phyloP scores from a whole-genome alignment of 2,888 invertebrate genomes.

The Stenodera caucasica region DNA sequence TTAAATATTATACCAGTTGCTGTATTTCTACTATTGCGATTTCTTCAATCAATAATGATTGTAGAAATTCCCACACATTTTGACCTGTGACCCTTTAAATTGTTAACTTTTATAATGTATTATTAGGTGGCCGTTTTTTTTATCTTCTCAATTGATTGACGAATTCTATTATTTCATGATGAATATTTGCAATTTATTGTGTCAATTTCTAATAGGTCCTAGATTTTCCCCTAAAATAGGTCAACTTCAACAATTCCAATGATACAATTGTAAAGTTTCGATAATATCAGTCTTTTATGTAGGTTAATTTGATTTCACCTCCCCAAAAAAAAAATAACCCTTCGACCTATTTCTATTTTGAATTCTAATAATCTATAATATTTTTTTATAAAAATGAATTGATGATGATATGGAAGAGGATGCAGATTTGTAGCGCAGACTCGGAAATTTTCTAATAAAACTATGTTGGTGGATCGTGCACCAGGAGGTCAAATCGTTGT shows the following conservation, averaged over 20 bases:
- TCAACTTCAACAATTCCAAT: neutral
- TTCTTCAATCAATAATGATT: neutral
- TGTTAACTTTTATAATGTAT: neutral
- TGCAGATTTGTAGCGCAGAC: conserved; percentile 27
- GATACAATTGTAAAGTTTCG: no score
- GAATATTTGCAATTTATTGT: no score
- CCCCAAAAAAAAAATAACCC: no score
- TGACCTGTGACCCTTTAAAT: neutral
- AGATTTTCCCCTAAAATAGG: neutral
- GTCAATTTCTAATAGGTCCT: no score
- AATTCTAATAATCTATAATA: no score
- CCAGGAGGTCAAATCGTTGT: conserved; percentile 29
- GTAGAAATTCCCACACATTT: neutral
- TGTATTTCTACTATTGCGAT: neutral
- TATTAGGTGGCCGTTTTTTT: neutral
- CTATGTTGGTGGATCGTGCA: conserved; percentile 25
- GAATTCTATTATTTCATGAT: no score
- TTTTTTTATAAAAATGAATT: no score
- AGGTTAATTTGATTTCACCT: no score
- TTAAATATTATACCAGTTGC: neutral
- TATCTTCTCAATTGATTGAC: neutral
- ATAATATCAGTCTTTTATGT: no score
- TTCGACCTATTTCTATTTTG: no score
- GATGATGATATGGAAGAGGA: no score
- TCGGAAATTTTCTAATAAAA: no score